phyloP scores from a whole-genome alignment of 2,888 invertebrate species.

The Trissolcus japonicus region DNA sequence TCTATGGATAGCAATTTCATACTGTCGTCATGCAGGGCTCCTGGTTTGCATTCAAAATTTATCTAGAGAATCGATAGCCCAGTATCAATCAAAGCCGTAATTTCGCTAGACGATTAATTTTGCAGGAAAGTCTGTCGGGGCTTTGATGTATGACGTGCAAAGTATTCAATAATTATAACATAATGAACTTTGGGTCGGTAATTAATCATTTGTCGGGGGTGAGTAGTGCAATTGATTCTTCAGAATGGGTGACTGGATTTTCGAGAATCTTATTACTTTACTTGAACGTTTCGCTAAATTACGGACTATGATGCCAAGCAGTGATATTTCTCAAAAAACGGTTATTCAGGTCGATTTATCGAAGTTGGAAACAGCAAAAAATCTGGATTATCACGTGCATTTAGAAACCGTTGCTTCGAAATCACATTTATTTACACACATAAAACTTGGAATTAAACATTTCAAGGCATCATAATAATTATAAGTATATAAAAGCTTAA shows the following conservation, averaged over 20 bases:
- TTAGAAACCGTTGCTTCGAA: too few species aligned
- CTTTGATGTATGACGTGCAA: conserved; percentile 22
- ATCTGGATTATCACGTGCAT: background rate
- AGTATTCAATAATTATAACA: conserved; percentile 21
- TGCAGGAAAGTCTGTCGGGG: background rate
- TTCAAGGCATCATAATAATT: too few species aligned
- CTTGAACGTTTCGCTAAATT: background rate
- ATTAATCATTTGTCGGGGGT: conserved; percentile 8
- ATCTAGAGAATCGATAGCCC: conserved; percentile 1
- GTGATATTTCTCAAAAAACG: background rate
- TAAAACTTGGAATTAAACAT: too few species aligned
- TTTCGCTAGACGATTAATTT: conserved; percentile 13
- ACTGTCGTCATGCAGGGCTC: too few species aligned
- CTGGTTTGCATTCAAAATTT: too few species aligned
- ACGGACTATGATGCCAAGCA: background rate
- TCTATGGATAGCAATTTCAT: too few species aligned
- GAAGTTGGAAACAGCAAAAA: background rate
- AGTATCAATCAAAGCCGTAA: conserved; percentile 7
- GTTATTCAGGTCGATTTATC: background rate
- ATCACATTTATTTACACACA: too few species aligned
- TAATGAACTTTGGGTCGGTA: conserved; percentile 15
- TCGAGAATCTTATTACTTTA: conserved; percentile 4
- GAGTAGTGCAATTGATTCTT: conserved; percentile 23
- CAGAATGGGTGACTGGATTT: background rate
- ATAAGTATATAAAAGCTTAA: too few species aligned